Percentiles rank a stretch among this genome's conserved stretches.
phyloP scores from a whole-genome alignment of 2,888 invertebrate genomes.

The Homarus gammarus region DNA sequence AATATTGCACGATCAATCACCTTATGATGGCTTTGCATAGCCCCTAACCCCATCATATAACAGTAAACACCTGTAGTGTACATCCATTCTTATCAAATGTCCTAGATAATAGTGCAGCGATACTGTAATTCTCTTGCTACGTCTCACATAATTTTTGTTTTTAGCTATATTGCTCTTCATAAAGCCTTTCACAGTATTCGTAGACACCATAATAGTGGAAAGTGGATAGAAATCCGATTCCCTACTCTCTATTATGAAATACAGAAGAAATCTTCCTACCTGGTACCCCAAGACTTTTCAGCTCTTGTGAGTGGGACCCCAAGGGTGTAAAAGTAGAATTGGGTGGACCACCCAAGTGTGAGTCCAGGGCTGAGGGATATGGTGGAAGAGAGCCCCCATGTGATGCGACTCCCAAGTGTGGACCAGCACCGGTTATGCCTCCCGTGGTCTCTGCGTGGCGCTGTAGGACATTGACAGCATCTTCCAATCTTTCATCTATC shows the following conservation, averaged over 20 bases:
- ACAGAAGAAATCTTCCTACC: conserved; percentile 42
- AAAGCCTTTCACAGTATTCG: too few relatives aligned
- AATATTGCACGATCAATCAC: too few relatives aligned
- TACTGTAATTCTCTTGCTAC: too few relatives aligned
- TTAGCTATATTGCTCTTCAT: too few relatives aligned
- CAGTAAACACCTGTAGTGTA: too few relatives aligned
- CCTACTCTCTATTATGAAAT: not conserved
- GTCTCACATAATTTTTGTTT: too few relatives aligned
- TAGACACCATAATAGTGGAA: not conserved
- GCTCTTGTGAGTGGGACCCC: conserved; percentile 74
- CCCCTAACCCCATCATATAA: too few relatives aligned
- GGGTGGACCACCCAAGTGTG: conserved; percentile 55
- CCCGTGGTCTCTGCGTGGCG: conserved; percentile 73
- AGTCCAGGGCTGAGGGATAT: conserved; percentile 62
- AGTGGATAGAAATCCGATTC: not conserved
- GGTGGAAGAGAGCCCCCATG: conserved; percentile 69
- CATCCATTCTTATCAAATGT: too few relatives aligned
- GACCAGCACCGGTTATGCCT: conserved; percentile 49
- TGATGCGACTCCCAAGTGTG: conserved; percentile 58
- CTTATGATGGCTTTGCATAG: too few relatives aligned
- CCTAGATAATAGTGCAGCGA: too few relatives aligned
- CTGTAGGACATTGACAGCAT: conserved; percentile 74
- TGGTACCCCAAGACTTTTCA: conserved; percentile 67
- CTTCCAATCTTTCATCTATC: conserved; percentile 75
- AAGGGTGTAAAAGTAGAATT: conserved; percentile 69